phyloP scores from a whole-genome alignment of 2,113 vertebrate species.

The Chlamydotis undulata region DNA sequence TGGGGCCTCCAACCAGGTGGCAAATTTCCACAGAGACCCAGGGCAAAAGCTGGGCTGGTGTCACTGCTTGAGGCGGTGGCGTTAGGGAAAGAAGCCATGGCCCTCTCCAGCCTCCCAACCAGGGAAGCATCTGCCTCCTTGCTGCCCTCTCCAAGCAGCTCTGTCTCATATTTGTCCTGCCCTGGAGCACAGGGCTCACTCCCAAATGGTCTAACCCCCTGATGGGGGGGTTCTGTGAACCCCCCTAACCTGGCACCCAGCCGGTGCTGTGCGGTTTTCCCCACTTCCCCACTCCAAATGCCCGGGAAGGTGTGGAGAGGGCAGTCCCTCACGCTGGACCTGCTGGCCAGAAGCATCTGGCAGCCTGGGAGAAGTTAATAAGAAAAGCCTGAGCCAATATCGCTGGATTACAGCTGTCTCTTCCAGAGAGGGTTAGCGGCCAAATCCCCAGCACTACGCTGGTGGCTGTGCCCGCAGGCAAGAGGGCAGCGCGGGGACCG shows the following conservation, averaged over 20 bases:
- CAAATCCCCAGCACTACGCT: background rate
- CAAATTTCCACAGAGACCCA: background rate
- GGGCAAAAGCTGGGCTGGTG: background rate
- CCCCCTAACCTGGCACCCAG: background rate
- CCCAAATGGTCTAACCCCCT: background rate
- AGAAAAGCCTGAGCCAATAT: background rate
- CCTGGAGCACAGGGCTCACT: background rate
- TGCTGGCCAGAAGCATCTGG: background rate
- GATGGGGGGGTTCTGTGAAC: background rate
- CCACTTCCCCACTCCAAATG: no score
- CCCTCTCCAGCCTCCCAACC: background rate
- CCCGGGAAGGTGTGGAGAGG: background rate
- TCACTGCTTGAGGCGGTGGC: background rate
- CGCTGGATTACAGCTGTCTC: background rate
- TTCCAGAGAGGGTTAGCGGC: background rate
- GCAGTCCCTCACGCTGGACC: background rate
- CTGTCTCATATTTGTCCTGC: background rate
- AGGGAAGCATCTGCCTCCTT: no score
- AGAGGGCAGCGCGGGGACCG: background rate
- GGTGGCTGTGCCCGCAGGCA: rapidly evolving
- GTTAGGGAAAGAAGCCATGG: background rate
- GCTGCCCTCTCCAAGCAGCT: background rate
- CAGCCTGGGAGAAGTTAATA: background rate
- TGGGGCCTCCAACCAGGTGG: background rate
- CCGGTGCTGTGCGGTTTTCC: background rate